phyloP scores from a whole-genome alignment of 2,888 invertebrate genomes.

The Anthophora plumipes region DNA sequence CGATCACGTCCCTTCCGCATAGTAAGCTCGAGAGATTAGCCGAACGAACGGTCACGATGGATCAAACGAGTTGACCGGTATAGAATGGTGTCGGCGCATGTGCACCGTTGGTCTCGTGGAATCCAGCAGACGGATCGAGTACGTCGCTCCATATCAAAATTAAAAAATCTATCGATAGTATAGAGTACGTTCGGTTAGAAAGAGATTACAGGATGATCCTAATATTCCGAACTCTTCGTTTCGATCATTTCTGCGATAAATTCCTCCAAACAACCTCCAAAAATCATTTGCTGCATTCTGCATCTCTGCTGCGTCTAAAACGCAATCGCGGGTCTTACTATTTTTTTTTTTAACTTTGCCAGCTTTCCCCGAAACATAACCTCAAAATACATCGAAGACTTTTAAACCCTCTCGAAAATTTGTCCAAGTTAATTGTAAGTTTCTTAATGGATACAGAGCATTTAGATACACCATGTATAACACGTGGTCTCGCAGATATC shows the following conservation, averaged over 20 bases:
- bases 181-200: constrained; percentile 36
- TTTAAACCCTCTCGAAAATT: background rate
- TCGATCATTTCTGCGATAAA: background rate
- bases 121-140: constrained; percentile 33
- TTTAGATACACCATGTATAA: constrained; percentile 30
- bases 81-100: constrained; percentile 21
- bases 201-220: constrained; percentile 9
- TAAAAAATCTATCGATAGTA: constrained; percentile 52
- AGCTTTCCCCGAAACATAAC: too few relatives aligned
- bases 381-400: too few relatives aligned
- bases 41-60: constrained; percentile 9
- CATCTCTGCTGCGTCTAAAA: background rate
- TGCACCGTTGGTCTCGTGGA: constrained; percentile 30
- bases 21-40: constrained; percentile 47
- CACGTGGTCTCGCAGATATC: constrained; percentile 7
- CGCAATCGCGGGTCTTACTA: too few relatives aligned
- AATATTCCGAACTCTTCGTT: background rate
- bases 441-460: constrained; percentile 26
- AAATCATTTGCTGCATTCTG: too few relatives aligned
- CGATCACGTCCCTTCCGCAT: constrained; percentile 40
- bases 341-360: too few relatives aligned
- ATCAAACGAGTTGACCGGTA: constrained; percentile 16
- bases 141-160: constrained; percentile 55
- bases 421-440: background rate
- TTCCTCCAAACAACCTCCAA: background rate